These are phyloP conservation scores for Rhinatrema bivittatum DNA, from an alignment of 2,797 vertebrate species.

Conservation along the genomic window DNA sequence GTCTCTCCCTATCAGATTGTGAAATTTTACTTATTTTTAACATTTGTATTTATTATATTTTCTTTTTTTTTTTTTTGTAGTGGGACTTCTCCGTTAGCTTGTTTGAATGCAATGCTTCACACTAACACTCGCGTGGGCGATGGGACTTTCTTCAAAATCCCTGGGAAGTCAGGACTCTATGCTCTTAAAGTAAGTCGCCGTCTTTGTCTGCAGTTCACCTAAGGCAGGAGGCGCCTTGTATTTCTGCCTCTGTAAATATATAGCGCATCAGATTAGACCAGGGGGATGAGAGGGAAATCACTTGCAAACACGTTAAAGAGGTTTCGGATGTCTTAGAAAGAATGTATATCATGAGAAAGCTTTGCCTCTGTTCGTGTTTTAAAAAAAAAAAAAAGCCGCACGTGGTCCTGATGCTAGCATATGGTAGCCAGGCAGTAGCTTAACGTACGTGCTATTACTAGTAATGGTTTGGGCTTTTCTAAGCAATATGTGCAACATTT, in stretches of 20 bases:
- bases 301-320: constrained; percentile 32
- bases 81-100: constrained; percentile 76
- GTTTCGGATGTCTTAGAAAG: constrained; percentile 46
- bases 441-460: too few relatives aligned
- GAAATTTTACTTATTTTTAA: constrained; percentile 22
- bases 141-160: constrained; percentile 77
- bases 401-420: constrained; percentile 30
- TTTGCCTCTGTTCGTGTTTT: constrained; percentile 38
- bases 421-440: constrained; percentile 22
- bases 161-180: constrained; percentile 74
- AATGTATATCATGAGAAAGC: constrained; percentile 40
- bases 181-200: constrained; percentile 72
- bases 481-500: too few relatives aligned
- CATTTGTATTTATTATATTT: constrained; percentile 30
- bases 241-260: constrained; percentile 31
- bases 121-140: constrained; percentile 74
- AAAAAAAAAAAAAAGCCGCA: constrained; percentile 32
- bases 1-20: constrained; percentile 40
- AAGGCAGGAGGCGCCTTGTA: constrained; percentile 22
- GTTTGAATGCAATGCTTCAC: constrained; percentile 77
- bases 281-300: constrained; percentile 26
- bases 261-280: constrained; percentile 42
- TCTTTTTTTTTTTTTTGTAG: constrained; percentile 53
- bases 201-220: constrained; percentile 21
- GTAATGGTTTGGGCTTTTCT: too few relatives aligned